Evolutionary conservation across 2,888 invertebrate species (phyloP).

Genomic region (Drosophila villosipedis): DNA sequence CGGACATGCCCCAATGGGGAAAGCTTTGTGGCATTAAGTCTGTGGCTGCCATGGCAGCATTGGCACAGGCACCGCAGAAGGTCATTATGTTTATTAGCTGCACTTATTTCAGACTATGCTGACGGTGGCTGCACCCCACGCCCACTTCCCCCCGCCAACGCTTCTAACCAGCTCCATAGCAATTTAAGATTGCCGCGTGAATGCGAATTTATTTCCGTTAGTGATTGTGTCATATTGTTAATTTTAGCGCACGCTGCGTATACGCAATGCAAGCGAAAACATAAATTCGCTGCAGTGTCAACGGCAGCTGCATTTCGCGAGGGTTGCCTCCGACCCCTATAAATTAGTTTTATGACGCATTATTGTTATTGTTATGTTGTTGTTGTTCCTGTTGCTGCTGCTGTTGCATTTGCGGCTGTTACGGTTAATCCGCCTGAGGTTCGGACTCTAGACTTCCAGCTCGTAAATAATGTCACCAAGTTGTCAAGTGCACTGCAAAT

Average conservation of each 20-base stretch:
- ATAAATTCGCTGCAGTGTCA: constrained; percentile 50
- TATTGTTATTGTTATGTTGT: constrained; percentile 11
- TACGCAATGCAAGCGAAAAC: constrained; percentile 60
- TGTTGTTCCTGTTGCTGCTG: not conserved
- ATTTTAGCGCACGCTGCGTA: constrained; percentile 74
- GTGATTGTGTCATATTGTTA: constrained; percentile 76
- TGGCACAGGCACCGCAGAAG: constrained; percentile 49
- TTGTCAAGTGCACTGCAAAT: constrained; percentile 21
- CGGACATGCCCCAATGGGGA: constrained; percentile 43
- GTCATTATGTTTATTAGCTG: constrained; percentile 72
- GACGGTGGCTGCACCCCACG: constrained; percentile 15
- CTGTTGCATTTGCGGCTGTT: not conserved
- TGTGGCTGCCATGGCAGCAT: constrained; percentile 22
- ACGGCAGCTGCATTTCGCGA: constrained; percentile 30
- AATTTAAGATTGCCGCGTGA: constrained; percentile 60
- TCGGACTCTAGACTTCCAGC: constrained; percentile 20
- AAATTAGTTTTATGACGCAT: constrained; percentile 50
- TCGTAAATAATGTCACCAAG: constrained; percentile 45
- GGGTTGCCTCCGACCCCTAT: constrained; percentile 30
- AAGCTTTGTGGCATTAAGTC: constrained; percentile 58
- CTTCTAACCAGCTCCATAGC: constrained; percentile 22
- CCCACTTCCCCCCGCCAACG: not conserved
- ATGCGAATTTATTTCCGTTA: constrained; percentile 78
- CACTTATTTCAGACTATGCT: constrained; percentile 61
- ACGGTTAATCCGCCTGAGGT: constrained; percentile 1